These are phyloP conservation scores for Leptogaster cylindrica DNA, from an alignment of 2,888 invertebrate genomes.

Conservation along the genomic window DNA sequence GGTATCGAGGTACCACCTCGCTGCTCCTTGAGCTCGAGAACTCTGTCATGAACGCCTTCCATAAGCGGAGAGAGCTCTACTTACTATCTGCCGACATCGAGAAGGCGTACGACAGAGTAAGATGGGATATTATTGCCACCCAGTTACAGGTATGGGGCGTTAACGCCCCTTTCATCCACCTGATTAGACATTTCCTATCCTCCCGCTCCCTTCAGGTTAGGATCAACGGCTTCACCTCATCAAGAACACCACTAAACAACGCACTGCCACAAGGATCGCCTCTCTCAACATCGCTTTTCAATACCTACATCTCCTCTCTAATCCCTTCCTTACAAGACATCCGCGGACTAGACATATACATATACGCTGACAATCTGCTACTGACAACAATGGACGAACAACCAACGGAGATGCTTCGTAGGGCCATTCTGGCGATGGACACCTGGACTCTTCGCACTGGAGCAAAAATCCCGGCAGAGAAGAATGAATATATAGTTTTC, in stretches of 20 bases:
- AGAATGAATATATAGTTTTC: neutral
- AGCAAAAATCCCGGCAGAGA: no score
- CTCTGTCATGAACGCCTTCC: neutral
- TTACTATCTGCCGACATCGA: neutral
- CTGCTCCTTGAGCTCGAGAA: neutral
- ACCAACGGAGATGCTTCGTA: neutral
- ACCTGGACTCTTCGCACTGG: no score
- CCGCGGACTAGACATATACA: no score
- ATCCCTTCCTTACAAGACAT: no score
- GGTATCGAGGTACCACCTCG: neutral
- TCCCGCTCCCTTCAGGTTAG: neutral
- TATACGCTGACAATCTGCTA: no score
- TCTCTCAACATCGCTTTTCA: neutral
- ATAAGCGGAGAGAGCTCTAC: neutral
- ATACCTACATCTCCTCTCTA: neutral
- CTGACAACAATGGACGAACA: no score
- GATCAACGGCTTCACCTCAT: neutral
- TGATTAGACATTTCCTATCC: neutral
- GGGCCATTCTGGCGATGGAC: no score
- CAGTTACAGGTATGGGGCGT: no score
- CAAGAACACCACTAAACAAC: neutral
- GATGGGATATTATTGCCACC: no score
- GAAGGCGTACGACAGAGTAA: neutral
- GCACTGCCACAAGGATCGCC: neutral
- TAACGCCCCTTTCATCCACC: neutral